Evolutionary conservation across 2,888 invertebrate genomes (phyloP).

Genomic region (Phymatocera aterrima): DNA sequence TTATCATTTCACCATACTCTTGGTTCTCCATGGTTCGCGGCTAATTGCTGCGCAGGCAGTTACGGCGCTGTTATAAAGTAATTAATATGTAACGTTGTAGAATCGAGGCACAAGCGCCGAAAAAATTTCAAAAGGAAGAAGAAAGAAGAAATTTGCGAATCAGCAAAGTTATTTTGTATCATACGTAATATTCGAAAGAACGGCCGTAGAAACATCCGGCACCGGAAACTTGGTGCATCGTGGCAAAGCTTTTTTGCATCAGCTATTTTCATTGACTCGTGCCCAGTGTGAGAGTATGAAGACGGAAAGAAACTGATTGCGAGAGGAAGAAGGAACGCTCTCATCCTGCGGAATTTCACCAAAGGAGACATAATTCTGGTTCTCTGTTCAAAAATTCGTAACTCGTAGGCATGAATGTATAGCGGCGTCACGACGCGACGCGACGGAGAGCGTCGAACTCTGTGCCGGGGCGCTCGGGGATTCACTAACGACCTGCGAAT

Average conservation of each 20-base stretch:
- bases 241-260: no score
- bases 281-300: no score
- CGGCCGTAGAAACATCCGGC: not conserved
- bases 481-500: slow-evolving; percentile 31
- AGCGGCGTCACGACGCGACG: not conserved
- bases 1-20: slow-evolving; percentile 8
- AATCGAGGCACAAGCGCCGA: not conserved
- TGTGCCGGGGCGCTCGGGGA: not conserved
- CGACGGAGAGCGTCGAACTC: not conserved
- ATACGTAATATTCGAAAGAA: no score
- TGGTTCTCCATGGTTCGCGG: not conserved
- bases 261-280: no score
- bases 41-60: not conserved
- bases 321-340: no score
- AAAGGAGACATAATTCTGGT: not conserved
- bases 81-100: not conserved
- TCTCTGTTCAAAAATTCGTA: not conserved
- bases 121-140: no score
- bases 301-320: no score
- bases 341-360: not conserved
- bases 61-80: not conserved
- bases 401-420: not conserved
- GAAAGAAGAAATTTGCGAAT: not conserved
- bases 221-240: no score
- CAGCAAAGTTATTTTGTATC: no score